Evolutionary conservation across 2,113 vertebrate genomes (phyloP).

Genomic region (Cololabis saira): DNA sequence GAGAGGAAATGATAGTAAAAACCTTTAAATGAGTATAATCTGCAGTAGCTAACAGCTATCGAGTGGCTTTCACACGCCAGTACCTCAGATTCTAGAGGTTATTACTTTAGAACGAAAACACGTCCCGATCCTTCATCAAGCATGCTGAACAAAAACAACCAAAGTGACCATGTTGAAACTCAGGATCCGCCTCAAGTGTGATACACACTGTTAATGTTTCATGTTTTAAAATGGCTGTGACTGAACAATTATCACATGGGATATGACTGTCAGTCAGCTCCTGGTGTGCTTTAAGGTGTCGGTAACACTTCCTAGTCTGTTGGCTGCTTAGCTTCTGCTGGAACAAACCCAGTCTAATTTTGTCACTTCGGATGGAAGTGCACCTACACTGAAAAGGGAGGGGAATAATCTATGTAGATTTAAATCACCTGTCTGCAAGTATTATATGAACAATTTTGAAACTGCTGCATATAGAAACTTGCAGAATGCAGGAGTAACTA

Average conservation of each 20-base stretch:
- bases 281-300: slow-evolving; percentile 8
- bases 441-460: background rate
- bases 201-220: slow-evolving; percentile 5
- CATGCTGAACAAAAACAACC: slow-evolving; percentile 6
- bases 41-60: too few relatives aligned
- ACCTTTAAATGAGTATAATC: too few relatives aligned
- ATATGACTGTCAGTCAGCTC: background rate
- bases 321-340: background rate
- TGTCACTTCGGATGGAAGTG: background rate
- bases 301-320: slow-evolving; percentile 6
- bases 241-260: slow-evolving; percentile 22
- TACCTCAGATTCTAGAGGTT: too few relatives aligned
- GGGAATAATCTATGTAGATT: background rate
- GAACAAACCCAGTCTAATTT: background rate
- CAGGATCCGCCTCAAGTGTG: background rate
- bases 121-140: too few relatives aligned
- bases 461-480: background rate
- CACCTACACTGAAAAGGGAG: background rate
- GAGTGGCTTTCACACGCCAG: too few relatives aligned
- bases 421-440: background rate
- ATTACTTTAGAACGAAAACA: too few relatives aligned
- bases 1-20: too few relatives aligned
- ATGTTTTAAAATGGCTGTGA: slow-evolving; percentile 21
- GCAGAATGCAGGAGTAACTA: background rate
- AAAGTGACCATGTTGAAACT: slow-evolving; percentile 15